These are phyloP conservation scores for Antidorcas marsupialis DNA, from an alignment of 2,113 vertebrate species.

Conservation along the genomic window DNA sequence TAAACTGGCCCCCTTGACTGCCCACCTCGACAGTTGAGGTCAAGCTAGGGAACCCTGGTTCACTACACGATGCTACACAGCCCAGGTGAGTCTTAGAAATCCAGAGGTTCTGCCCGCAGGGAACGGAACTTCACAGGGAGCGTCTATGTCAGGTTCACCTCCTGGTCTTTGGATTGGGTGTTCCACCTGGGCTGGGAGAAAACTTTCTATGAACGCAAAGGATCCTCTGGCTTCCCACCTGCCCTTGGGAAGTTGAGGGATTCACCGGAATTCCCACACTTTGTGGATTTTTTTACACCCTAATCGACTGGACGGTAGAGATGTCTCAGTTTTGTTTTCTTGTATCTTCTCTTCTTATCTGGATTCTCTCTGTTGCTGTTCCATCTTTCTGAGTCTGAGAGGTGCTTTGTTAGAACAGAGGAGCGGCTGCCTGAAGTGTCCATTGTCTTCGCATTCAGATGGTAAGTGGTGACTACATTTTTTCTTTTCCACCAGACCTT, in stretches of 20 bases:
- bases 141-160: fast-evolving
- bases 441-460: not conserved
- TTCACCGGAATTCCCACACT: not conserved
- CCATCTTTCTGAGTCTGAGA: not conserved
- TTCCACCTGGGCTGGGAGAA: not conserved
- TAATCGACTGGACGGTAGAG: not conserved
- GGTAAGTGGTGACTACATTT: not conserved
- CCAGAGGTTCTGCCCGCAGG: not conserved
- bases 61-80: fast-evolving
- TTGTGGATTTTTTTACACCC: not conserved
- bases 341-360: not conserved
- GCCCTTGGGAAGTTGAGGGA: not conserved
- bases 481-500: not conserved
- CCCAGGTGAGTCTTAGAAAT: not conserved
- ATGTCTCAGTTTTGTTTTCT: not conserved
- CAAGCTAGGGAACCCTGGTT: not conserved
- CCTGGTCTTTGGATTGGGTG: not conserved
- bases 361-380: not conserved
- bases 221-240: not conserved
- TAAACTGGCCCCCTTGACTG: not conserved
- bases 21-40: not conserved
- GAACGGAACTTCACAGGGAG: not conserved
- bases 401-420: not conserved
- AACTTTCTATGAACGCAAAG: not conserved
- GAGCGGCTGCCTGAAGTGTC: not conserved